These are phyloP conservation scores for Carduelis carduelis DNA, from an alignment of 2,797 vertebrate species.

Conservation along the genomic window DNA sequence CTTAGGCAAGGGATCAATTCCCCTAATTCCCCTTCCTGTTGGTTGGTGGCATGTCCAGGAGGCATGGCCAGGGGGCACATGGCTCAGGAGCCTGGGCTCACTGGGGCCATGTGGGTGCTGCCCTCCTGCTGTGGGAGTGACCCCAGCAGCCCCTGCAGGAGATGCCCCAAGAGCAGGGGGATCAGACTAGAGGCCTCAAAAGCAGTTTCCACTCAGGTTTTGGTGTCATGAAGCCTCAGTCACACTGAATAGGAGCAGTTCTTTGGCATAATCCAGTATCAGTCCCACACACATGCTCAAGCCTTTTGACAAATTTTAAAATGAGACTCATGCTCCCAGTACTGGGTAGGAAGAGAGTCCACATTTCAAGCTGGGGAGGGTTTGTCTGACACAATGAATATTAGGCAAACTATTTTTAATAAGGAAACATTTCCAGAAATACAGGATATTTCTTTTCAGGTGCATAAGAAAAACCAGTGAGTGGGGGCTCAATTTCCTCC, in stretches of 20 bases:
- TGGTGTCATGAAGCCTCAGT: neutral
- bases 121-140: neutral
- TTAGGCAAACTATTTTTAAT: neutral
- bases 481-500: neutral
- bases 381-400: neutral
- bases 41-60: neutral
- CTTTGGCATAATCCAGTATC: neutral
- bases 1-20: neutral
- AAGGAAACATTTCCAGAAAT: neutral
- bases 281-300: fast-evolving
- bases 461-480: neutral
- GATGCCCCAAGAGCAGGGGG: neutral
- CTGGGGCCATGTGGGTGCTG: neutral
- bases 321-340: fast-evolving
- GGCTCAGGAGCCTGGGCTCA: neutral
- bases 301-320: neutral
- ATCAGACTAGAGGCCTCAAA: neutral
- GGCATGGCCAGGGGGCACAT: fast-evolving
- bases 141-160: neutral
- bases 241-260: neutral
- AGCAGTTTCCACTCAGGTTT: neutral
- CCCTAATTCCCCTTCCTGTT: fast-evolving
- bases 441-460: neutral
- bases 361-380: neutral
- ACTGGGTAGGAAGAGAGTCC: neutral